Percentiles rank a stretch among this genome's conserved stretches.
Evolutionary conservation across 2,888 invertebrate species (phyloP).

Genomic region (Epinotia demarniana): DNA sequence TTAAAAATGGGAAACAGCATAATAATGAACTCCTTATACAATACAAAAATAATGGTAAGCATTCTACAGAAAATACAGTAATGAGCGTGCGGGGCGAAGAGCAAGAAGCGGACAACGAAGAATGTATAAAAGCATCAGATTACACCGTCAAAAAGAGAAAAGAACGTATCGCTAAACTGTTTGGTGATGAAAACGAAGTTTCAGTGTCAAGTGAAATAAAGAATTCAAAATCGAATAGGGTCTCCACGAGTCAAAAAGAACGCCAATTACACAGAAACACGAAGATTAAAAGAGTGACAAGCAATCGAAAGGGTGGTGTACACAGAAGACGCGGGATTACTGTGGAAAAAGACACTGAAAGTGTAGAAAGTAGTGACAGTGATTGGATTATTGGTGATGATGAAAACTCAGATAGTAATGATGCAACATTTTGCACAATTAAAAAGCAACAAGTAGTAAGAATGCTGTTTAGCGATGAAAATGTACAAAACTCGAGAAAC

Average conservation of each 20-base stretch:
- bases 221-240: neutral
- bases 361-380: slow-evolving; percentile 5
- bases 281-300: neutral
- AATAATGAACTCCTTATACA: neutral
- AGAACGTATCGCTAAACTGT: neutral
- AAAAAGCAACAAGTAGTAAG: slow-evolving; percentile 1
- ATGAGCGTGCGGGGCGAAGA: neutral
- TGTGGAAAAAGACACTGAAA: neutral
- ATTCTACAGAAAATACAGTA: neutral
- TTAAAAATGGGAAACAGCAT: neutral
- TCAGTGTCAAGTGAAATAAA: neutral
- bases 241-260: neutral
- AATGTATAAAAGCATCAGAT: slow-evolving; percentile 6
- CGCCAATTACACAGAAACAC: neutral
- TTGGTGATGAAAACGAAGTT: neutral
- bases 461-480: neutral
- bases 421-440: slow-evolving; percentile 1
- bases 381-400: neutral
- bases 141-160: neutral
- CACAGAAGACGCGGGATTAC: neutral
- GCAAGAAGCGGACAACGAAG: neutral
- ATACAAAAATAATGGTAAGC: too few species aligned
- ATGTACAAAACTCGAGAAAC: neutral
- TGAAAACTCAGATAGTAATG: neutral
- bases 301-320: neutral